Evolutionary conservation across 2,888 invertebrate species (phyloP).

Genomic region (Drosophila kanekoi): DNA sequence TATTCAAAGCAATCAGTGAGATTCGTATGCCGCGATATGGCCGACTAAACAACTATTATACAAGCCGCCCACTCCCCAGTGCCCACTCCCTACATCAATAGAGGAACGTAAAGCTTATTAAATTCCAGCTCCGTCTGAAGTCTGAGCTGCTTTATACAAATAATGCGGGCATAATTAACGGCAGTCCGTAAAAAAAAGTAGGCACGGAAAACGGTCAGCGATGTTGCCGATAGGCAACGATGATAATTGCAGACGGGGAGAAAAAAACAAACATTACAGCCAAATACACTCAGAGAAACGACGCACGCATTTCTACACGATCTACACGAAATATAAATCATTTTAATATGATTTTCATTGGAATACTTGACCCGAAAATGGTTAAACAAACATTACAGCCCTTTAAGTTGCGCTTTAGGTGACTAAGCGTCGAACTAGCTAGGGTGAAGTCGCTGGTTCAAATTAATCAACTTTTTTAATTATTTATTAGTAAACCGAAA

Average conservation of each 20-base stretch:
- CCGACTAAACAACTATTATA: conserved; percentile 19
- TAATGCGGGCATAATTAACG: conserved; percentile 70
- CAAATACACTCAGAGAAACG: conserved; percentile 14
- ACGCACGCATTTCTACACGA: not conserved
- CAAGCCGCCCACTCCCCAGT: not conserved
- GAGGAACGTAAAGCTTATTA: conserved; percentile 58
- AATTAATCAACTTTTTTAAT: too few species aligned
- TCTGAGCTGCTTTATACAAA: conserved; percentile 24
- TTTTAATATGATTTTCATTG: too few species aligned
- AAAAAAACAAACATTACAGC: conserved; percentile 1
- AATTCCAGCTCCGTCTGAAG: conserved; percentile 39
- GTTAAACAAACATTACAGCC: too few species aligned
- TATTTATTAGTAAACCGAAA: too few species aligned
- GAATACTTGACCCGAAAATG: too few species aligned
- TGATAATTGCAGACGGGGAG: conserved; percentile 51
- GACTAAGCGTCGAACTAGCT: too few species aligned
- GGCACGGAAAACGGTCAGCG: conserved; percentile 33
- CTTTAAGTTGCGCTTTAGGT: too few species aligned
- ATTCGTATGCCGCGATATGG: conserved; percentile 40
- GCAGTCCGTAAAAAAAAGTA: conserved; percentile 40
- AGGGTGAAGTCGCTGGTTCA: too few species aligned
- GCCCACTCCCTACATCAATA: conserved; percentile 25
- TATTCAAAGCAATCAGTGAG: conserved; percentile 47
- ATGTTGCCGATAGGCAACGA: conserved; percentile 49
- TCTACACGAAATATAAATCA: too few species aligned